Percentiles rank a stretch among this genome's conserved stretches.
These are phyloP conservation scores for Sinocyclocheilus rhinocerous DNA, from an alignment of 2,113 vertebrate genomes.

Conservation along the genomic window DNA sequence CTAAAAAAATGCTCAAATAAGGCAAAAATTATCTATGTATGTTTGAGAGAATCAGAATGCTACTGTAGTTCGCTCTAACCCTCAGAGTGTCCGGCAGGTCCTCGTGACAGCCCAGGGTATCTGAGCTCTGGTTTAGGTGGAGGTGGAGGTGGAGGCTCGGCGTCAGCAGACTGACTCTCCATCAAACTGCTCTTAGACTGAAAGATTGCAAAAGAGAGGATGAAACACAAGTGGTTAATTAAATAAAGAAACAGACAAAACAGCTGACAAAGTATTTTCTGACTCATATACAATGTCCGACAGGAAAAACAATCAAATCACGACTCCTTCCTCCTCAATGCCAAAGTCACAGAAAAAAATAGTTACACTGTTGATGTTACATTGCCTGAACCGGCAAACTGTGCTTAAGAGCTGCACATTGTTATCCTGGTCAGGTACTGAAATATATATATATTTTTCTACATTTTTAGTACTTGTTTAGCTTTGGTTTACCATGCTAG, in stretches of 20 bases:
- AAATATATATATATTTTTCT: background rate
- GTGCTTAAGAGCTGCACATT: background rate
- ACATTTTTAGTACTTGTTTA: background rate
- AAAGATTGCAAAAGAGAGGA: background rate
- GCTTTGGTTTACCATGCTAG: background rate
- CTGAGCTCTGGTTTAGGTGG: slow-evolving; percentile 94
- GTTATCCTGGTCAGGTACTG: background rate
- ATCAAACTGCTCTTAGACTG: slow-evolving; percentile 96
- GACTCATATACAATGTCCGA: background rate
- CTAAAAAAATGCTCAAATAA: background rate
- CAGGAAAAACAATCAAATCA: background rate
- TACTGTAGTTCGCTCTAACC: slow-evolving; percentile 71
- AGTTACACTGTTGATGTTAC: background rate
- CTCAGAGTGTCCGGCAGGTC: slow-evolving; percentile 81
- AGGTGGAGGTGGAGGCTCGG: slow-evolving; percentile 91
- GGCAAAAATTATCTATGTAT: background rate
- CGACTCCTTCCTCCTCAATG: background rate
- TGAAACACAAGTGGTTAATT: background rate
- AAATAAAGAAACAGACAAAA: slow-evolving; percentile 1
- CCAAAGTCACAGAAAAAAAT: background rate
- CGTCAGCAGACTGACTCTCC: slow-evolving; percentile 95
- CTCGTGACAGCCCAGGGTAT: slow-evolving; percentile 83
- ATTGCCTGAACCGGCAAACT: background rate
- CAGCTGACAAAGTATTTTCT: background rate
- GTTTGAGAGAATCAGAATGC: background rate